These are phyloP conservation scores for Halocynthia aurantium DNA, from an alignment of 23 tunicate genomes.

Conservation along the genomic window DNA sequence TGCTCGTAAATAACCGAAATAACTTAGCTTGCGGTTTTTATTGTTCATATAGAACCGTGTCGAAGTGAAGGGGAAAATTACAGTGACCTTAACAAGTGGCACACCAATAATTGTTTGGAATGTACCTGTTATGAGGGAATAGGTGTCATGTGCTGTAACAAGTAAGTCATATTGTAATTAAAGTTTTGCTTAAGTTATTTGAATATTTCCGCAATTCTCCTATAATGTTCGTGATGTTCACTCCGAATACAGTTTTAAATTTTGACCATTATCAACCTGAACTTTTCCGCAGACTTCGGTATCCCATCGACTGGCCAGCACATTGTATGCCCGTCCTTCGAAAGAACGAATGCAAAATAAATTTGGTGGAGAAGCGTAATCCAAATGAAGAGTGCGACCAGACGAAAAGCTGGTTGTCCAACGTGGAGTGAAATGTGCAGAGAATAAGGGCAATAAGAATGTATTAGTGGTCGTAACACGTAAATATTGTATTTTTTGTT, in stretches of 20 bases:
- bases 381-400: constrained; percentile 4
- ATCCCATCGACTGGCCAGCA: constrained; percentile 41
- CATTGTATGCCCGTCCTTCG: constrained; percentile 18
- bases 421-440: too few species aligned
- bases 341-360: constrained; percentile 20
- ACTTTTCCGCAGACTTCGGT: constrained; percentile 14
- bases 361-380: not conserved
- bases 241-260: not conserved
- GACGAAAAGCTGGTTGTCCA: too few species aligned
- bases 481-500: too few species aligned
- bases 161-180: constrained; percentile 14
- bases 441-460: too few species aligned
- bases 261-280: not conserved
- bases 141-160: constrained; percentile 29
- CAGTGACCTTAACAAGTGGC: constrained; percentile 8
- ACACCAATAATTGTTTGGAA: constrained; percentile 22
- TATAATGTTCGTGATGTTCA: not conserved
- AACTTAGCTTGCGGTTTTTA: too few species aligned
- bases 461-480: too few species aligned
- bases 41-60: too few species aligned
- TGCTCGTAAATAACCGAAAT: too few species aligned
- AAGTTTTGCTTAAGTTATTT: not conserved
- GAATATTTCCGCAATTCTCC: not conserved
- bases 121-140: constrained; percentile 25
- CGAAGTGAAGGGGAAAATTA: not conserved